Evolutionary conservation across 2,888 invertebrate genomes (phyloP).

Genomic region (Hyalella azteca): DNA sequence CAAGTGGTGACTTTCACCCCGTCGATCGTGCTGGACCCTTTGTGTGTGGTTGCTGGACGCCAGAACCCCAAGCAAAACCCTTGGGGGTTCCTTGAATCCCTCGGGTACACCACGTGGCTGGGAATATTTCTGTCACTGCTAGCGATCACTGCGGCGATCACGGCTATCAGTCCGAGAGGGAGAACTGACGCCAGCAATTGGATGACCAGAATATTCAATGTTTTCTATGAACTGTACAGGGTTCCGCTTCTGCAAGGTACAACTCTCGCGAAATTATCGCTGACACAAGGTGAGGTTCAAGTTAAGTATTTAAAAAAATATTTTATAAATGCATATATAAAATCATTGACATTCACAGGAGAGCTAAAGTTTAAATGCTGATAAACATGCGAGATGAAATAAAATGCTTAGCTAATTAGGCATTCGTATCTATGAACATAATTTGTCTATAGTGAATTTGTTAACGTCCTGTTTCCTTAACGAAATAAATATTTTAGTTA

Average conservation of each 20-base stretch:
- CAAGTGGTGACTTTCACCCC: constrained; percentile 41
- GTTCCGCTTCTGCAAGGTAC: constrained; percentile 34
- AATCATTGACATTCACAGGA: no score
- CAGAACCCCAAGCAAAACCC: constrained; percentile 38
- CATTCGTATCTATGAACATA: no score
- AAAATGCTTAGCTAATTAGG: no score
- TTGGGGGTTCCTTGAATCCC: constrained; percentile 33
- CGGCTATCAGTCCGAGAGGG: not conserved
- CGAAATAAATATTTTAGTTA: no score
- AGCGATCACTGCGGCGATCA: not conserved
- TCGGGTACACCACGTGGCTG: constrained; percentile 32
- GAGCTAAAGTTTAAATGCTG: no score
- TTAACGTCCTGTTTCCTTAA: no score
- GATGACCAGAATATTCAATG: not conserved
- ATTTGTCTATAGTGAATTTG: no score
- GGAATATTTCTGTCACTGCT: not conserved
- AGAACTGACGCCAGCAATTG: not conserved
- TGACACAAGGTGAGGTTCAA: no score
- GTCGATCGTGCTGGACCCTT: constrained; percentile 35
- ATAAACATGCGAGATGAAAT: no score
- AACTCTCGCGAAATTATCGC: no score
- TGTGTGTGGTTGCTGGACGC: constrained; percentile 13
- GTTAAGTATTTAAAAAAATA: no score
- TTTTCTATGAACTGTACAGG: not conserved
- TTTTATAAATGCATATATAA: no score